Conservation (phyloP, 1,140 invertebrate genomes). For the Drosophila kikkawai region DNA sequence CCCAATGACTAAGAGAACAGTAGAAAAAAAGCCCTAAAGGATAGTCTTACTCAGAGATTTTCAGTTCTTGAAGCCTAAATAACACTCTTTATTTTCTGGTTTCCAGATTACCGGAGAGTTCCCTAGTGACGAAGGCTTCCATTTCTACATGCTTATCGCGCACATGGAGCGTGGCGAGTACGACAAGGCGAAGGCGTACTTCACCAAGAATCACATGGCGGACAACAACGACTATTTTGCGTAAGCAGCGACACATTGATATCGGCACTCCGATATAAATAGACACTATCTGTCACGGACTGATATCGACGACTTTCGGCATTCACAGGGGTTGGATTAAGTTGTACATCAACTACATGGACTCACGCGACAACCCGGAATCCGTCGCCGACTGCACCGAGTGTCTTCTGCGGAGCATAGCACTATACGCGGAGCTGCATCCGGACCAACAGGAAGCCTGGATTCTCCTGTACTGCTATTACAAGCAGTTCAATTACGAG, state of each 20-base stretch:
- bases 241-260: constrained; percentile 40
- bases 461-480: constrained; percentile 67
- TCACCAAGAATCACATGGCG: background rate
- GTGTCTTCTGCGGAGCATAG: constrained; percentile 53
- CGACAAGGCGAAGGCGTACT: constrained; percentile 33
- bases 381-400: constrained; percentile 54
- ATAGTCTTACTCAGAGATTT: background rate
- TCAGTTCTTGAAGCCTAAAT: background rate
- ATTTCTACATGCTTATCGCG: constrained; percentile 49
- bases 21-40: background rate
- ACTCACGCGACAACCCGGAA: constrained; percentile 44
- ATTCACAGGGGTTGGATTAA: constrained; percentile 57
- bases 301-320: background rate
- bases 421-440: constrained; percentile 21
- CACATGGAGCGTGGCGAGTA: constrained; percentile 51
- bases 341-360: constrained; percentile 52
- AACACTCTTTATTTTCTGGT: background rate
- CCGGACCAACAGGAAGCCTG: constrained; percentile 40
- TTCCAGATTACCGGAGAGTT: constrained; percentile 17
- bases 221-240: constrained; percentile 43
- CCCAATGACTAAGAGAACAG: background rate
- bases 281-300: background rate
- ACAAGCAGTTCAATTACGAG: constrained; percentile 55
- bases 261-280: background rate
- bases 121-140: constrained; percentile 11